Evolutionary conservation across 2,113 vertebrate species (phyloP), one percentile per base, ranked within the genome.

Genomic region (Theristicus caerulescens): DNA sequence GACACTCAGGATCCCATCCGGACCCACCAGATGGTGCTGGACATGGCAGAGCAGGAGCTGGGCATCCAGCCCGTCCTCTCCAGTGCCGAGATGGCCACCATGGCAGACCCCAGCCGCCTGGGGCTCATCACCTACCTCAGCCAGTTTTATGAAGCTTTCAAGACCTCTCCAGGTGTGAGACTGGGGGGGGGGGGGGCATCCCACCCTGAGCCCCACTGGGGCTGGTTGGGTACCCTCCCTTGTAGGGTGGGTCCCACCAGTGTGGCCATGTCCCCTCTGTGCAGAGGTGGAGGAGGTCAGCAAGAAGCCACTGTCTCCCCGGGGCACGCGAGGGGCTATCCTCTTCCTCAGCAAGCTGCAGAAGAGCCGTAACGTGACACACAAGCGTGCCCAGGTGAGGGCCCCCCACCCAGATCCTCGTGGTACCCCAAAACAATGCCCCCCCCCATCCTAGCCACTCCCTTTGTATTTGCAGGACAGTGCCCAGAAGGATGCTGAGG

Each of bases 81-180:
- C 13, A 98, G 99, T 16, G 27, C 34, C 7, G 99, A 99, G 58
- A 97, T 99, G 90, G 98, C 97, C 46, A 86, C 95, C 38, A 96
- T 98, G 66, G 89, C 96, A 15, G 98, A 98, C 92, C 97, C 98
- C 4, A 98, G 99, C 96, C 98, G 98, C 51, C 93, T 99, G 82
- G 98, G 98, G 87, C 98, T 99, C 98, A 98, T 99, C 25, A 98
- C 99, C 32, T 99, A 99, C 98, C 98, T 99, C 96, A 99, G 99
- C 81, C 99, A 99, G 95, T 98, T 99, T 94, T 98, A 98, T 31
- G 97, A 98, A 36, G 96, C 98, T 79, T 99, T 99, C 89, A 97
- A 88, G 81, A 71, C 26, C 12, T 52, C 93, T 25, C 93, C 96
- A 97, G 96, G 97, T 97, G 15, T 0, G 36, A 46, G 34, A 17